Evolutionary conservation across 2,888 invertebrate genomes (phyloP).

Genomic region (Pyralis farinalis): DNA sequence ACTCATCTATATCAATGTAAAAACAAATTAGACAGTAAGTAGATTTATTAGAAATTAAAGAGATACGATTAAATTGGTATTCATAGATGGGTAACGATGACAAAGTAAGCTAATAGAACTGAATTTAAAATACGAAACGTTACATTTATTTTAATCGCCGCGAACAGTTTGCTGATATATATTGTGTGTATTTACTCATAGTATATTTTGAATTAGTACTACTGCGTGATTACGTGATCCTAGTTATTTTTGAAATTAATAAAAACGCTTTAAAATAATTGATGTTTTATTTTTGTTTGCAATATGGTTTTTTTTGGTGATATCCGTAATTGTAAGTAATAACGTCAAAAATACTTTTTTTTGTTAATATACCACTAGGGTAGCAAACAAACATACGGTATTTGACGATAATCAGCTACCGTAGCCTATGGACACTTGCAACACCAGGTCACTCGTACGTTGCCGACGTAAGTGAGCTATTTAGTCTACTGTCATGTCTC

Average conservation of each 20-base stretch:
- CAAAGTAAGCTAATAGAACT: conserved; percentile 55
- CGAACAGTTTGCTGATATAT: conserved; percentile 41
- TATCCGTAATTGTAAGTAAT: too few relatives aligned
- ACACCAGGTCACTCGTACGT: too few relatives aligned
- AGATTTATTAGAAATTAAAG: conserved; percentile 51
- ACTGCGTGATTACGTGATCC: conserved; percentile 67
- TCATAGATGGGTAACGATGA: conserved; percentile 50
- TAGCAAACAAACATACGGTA: too few relatives aligned
- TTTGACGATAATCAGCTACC: too few relatives aligned
- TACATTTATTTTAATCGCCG: conserved; percentile 43
- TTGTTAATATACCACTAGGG: too few relatives aligned
- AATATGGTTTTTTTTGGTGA: too few relatives aligned
- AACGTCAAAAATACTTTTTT: too few relatives aligned
- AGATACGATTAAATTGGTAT: conserved; percentile 54
- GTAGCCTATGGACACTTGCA: too few relatives aligned
- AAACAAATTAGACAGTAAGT: conserved; percentile 63
- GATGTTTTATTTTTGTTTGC: too few relatives aligned
- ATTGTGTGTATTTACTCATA: conserved; percentile 71
- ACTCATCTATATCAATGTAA: conserved; percentile 40
- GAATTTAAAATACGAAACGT: conserved; percentile 44
- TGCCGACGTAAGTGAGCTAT: too few relatives aligned
- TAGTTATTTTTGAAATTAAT: conserved; percentile 78
- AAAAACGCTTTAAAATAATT: conserved; percentile 65
- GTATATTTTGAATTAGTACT: conserved; percentile 67
- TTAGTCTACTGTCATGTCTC: too few relatives aligned